Evolutionary conservation across 2,113 vertebrate species (phyloP).

Genomic region (Rhodinocichla rosea): DNA sequence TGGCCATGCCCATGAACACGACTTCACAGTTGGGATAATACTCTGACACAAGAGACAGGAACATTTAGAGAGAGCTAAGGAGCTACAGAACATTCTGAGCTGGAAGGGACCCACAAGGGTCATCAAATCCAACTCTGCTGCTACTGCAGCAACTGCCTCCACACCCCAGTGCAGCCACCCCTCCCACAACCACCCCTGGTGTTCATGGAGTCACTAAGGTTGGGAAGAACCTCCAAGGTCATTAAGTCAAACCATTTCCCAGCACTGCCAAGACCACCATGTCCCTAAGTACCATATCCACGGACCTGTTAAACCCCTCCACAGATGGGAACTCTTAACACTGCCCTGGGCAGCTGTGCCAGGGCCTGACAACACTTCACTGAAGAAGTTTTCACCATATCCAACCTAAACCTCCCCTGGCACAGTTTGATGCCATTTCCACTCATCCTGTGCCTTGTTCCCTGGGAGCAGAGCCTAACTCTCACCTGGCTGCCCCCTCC

Average conservation of each 20-base stretch:
- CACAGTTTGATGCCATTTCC: not conserved
- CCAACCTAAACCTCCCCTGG: not conserved
- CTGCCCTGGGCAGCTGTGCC: not conserved
- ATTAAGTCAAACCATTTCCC: not conserved
- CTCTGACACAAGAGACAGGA: constrained; percentile 69
- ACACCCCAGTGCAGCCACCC: rapidly evolving
- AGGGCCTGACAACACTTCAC: not conserved
- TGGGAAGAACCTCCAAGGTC: not conserved
- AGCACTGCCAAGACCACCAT: not conserved
- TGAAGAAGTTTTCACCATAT: not conserved
- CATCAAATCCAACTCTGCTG: not conserved
- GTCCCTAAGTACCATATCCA: not conserved
- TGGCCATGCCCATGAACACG: constrained; percentile 99
- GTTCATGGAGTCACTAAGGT: not conserved
- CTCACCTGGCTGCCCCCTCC: rapidly evolving
- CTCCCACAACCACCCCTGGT: not conserved
- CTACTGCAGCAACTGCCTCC: not conserved
- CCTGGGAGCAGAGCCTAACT: not conserved
- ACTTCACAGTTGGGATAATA: constrained; percentile 99
- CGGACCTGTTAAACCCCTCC: not conserved
- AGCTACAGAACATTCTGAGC: not conserved
- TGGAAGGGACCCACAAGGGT: not conserved
- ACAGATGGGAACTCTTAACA: not conserved
- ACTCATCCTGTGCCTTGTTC: not conserved
- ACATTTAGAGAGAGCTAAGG: not conserved